Conservation (phyloP, 2,113 vertebrate species). For the Lathamus discolor region DNA sequence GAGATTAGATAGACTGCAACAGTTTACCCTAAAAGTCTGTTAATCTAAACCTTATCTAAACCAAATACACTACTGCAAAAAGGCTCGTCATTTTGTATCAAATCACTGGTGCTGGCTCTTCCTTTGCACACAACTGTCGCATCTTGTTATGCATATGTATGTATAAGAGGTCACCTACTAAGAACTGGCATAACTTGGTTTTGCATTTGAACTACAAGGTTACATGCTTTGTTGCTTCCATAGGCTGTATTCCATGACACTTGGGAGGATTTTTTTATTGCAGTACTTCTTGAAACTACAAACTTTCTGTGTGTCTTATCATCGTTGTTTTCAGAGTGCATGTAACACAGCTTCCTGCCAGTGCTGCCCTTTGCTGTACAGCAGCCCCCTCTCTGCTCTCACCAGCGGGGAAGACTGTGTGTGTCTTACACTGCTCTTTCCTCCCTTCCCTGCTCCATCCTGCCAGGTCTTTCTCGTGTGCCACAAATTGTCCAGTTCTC, state of each 20-base stretch:
- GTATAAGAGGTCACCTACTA: not conserved
- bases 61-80: not conserved
- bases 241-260: not conserved
- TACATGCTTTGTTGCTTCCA: not conserved
- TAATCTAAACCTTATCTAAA: conserved; percentile 10
- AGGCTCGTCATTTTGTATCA: conserved; percentile 36
- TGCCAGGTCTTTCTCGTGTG: not conserved
- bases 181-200: not conserved
- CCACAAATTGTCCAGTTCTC: not conserved
- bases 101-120: not conserved
- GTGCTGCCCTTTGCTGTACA: not conserved
- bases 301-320: not conserved
- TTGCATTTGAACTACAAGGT: not conserved
- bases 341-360: not conserved
- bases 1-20: not conserved
- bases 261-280: not conserved
- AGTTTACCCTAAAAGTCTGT: not conserved
- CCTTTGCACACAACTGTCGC: conserved; percentile 29
- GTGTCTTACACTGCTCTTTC: not conserved
- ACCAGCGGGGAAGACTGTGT: accelerated
- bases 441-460: not conserved
- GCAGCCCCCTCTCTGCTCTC: not conserved
- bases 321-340: not conserved
- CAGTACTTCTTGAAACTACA: not conserved
- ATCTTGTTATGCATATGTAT: not conserved